Evolutionary conservation across 2,888 invertebrate genomes (phyloP), one percentile per base, ranked within the genome.

Genomic region (Ectropis crepuscularia): DNA sequence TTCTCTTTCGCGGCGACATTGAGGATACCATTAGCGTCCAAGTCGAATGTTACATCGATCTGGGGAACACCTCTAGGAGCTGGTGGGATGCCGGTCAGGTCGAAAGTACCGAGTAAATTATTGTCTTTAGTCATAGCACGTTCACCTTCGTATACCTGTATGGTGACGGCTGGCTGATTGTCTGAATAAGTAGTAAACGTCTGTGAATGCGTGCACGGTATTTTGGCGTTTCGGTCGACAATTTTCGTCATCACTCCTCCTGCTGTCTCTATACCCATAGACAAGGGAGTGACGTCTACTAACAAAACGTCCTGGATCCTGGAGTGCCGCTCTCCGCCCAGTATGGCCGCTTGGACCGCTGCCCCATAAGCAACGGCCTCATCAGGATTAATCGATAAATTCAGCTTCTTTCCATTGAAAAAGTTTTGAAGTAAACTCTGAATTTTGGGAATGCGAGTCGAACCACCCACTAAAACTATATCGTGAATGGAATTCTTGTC

Each of bases 361-460:
- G 96, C 96, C 8, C 96, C 96, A 73, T 95, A 96, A 0, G 96
- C 96, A 0, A 97, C 96, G 0, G 96, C 96, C 81, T 97, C 96
- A 73, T 97, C 96, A 0, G 96, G 96, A 78, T 96, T 96, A 64
- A 96, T 96, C 2, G 95, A 95, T 54, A 95, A 89, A 78, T 96
- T 96, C 6, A 96, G 86, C 43, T 94, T 93, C 81, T 96, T 96
- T 0, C 96, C 95, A 72, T 94, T 94, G 87, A 97, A 97, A 87
- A 95, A 96, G 77, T 95, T 95, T 83, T 96, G 95, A 9, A 97
- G 85, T 71, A 97, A 86, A 70, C 89, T 95, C 81, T 96, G 96
- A 65, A 97, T 95, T 86, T 96, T 96, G 0, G 97, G 97, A 65
- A 97, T 96, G 53, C 96, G 94, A 0, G 95, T 96, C 0, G 96